Evolutionary conservation across 2,888 invertebrate genomes (phyloP).

Genomic region (Phasia obesa): DNA sequence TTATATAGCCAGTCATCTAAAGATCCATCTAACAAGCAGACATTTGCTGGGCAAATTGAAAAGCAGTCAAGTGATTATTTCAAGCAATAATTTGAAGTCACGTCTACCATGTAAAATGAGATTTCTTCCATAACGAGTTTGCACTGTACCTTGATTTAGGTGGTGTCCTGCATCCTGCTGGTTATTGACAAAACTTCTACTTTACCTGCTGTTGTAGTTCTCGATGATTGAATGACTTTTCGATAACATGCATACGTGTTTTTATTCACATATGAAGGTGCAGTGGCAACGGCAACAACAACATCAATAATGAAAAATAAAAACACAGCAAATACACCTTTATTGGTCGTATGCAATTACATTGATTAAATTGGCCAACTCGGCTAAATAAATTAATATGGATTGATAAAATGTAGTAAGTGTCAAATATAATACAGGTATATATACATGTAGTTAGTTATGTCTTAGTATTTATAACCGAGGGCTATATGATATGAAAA

Average conservation of each 20-base stretch:
- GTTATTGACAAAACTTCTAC: slow-evolving; percentile 16
- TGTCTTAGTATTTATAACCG: background rate
- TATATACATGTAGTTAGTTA: background rate
- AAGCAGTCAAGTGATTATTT: slow-evolving; percentile 67
- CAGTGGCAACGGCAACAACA: background rate
- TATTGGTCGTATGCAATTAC: slow-evolving; percentile 65
- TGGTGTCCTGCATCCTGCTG: slow-evolving; percentile 32
- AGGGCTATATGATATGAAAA: background rate
- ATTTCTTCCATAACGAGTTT: slow-evolving; percentile 34
- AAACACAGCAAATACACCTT: slow-evolving; percentile 1
- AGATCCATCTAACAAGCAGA: slow-evolving; percentile 15
- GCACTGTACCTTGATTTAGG: background rate
- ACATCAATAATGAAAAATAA: background rate
- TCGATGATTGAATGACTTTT: slow-evolving; percentile 63
- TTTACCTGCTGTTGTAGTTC: slow-evolving; percentile 18
- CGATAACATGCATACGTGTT: slow-evolving; percentile 26
- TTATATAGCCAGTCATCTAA: background rate
- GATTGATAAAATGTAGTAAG: slow-evolving; percentile 34
- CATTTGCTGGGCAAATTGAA: slow-evolving; percentile 68
- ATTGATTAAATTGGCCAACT: slow-evolving; percentile 69
- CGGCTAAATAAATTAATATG: slow-evolving; percentile 49
- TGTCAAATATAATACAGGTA: slow-evolving; percentile 28
- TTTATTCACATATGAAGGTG: background rate
- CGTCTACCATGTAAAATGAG: slow-evolving; percentile 67
- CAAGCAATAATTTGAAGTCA: slow-evolving; percentile 72